Base-by-base conservation (phyloP, 2,797 vertebrate species). In the Phyllotis vaccarum region DNA sequence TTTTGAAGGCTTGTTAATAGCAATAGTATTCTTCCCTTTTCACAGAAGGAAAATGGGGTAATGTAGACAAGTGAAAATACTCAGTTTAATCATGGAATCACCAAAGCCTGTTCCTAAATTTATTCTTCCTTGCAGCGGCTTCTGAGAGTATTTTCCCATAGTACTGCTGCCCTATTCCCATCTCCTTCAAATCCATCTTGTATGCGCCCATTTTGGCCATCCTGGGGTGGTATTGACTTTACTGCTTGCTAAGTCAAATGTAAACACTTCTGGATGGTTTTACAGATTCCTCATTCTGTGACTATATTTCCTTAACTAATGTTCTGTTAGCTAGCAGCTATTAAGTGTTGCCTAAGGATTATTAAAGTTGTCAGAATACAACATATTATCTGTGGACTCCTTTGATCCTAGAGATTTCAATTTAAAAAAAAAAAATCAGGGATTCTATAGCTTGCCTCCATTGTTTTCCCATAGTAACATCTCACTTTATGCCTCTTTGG, bases 211-310 rank as follows among this genome's bases (percentile, higher is more conserved):
- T 60, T 90, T 79, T 96, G 90, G 56, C 34, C 17, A n/a, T 74
- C 16, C 17, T 27, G 29, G 83, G 78, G 64, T 75, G 86, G 16
- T 12, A 86, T 76, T 89, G 60, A 74, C 86, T 68, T 66, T 90
- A 72, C 34, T 96, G 62, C 58, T 60, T 94, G 16, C 83, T 93
- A 17, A 92, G 81, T 92, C 62, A 94, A 68, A 83, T 96, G 66
- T 86, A 91, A 90, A 86, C 17, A 54, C 21, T 64, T 90, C 13
- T 62, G 31, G 49, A 10, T 93, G 31, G 16, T 40, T 85, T 95
- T 58, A 49, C 13, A 88, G 83, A 64, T 75, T 14, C 43, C 89
- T 29, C 17, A 14, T 91, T 37, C 78, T 75, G 58, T 81, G 29
- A 66, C 27, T 86, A 22, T 10, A 6, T 79, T 29, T 75, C 72